Conservation (phyloP, 2,113 vertebrate genomes). For the Falcunculus frontatus region DNA sequence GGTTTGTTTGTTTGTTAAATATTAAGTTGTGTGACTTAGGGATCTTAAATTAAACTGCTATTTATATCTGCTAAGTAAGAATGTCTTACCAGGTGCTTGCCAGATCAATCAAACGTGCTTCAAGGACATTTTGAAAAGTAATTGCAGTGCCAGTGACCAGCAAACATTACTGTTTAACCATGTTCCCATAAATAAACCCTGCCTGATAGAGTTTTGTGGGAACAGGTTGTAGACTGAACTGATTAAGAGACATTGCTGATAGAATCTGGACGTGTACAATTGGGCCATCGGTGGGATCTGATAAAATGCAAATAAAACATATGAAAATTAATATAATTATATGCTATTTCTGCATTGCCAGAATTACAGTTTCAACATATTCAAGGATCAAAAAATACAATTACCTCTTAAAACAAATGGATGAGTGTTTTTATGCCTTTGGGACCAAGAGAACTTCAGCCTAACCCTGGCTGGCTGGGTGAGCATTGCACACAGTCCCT, state of each 20-base stretch:
- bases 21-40: not conserved
- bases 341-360: not conserved
- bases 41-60: not conserved
- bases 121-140: not conserved
- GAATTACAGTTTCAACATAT: not conserved
- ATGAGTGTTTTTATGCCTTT: not conserved
- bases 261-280: rapidly evolving
- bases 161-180: not conserved
- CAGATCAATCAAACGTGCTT: not conserved
- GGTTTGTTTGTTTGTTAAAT: not conserved
- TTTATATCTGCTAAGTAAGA: not conserved
- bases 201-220: not conserved
- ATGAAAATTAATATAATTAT: not conserved
- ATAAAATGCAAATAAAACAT: not conserved
- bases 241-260: not conserved
- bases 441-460: not conserved
- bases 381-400: not conserved
- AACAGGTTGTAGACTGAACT: not conserved
- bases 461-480: not conserved
- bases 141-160: not conserved
- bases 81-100: not conserved
- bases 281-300: not conserved
- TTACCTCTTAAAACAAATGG: not conserved
- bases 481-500: not conserved
- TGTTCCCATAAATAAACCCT: not conserved